These are phyloP conservation scores for Brachionus paranguensis DNA, from an alignment of 1,140 invertebrate genomes.

Conservation along the genomic window DNA sequence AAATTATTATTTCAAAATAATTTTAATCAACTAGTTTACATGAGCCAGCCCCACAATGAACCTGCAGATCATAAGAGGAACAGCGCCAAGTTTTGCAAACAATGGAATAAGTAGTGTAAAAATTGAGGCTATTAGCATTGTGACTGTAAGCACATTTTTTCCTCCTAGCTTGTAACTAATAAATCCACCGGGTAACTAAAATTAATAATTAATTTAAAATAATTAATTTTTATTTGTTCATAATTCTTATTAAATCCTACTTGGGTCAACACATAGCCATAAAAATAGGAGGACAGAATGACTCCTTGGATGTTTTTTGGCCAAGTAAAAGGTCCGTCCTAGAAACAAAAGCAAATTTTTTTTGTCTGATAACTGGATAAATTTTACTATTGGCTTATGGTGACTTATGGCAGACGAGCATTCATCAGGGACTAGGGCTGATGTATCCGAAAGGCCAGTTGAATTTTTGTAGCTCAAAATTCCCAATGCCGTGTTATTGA, in stretches of 20 bases:
- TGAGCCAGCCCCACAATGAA: slow-evolving; percentile 30
- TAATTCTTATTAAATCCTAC: slow-evolving; percentile 40
- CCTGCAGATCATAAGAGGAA: slow-evolving; percentile 23
- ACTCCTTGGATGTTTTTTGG: slow-evolving; percentile 49
- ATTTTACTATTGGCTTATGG: not conserved
- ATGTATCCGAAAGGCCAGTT: not conserved
- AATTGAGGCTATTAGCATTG: slow-evolving; percentile 20
- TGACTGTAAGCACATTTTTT: slow-evolving; percentile 16
- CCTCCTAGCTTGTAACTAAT: slow-evolving; percentile 11
- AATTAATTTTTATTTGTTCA: too few relatives aligned
- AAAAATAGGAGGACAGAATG: slow-evolving; percentile 54
- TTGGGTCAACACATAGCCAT: slow-evolving; percentile 54
- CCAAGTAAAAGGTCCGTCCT: slow-evolving; percentile 53
- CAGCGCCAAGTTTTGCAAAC: not conserved
- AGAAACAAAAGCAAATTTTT: not conserved
- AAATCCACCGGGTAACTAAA: slow-evolving; percentile 33
- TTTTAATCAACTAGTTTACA: not conserved
- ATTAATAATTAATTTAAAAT: not conserved
- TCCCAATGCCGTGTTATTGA: slow-evolving; percentile 48
- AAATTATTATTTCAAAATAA: too few relatives aligned
- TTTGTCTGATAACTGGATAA: not conserved
- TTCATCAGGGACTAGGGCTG: not conserved
- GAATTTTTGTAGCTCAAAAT: not conserved
- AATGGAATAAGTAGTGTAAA: slow-evolving; percentile 27
- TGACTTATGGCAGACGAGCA: not conserved